Base-by-base conservation (phyloP, 1,140 invertebrate species). In the Branchinecta lindahli region DNA sequence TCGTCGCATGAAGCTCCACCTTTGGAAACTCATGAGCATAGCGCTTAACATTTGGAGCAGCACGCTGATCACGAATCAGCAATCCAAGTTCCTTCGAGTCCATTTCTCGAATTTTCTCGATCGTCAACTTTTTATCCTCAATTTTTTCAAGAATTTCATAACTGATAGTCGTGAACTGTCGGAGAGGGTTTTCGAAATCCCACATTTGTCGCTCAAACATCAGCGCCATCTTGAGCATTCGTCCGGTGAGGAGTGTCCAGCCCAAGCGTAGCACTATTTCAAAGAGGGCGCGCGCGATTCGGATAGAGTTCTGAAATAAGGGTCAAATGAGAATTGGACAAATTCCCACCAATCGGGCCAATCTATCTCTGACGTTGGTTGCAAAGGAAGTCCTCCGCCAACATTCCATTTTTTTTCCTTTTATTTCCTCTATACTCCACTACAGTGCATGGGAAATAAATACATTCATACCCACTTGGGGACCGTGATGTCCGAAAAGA, bases 221-320 rank as follows among this genome's bases (percentile, higher is more conserved):
- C 81, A 95, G 94, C 70, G 82, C 78, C 68, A 85, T 77, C 15
- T 74, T 77, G 8, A 86, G 76, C 72, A 96, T 85, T 45, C 91
- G 79, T 0, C 85, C 87, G 0, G 95, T 87, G 83, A 97, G 86
- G 66, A 94, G 82, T 0, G 95, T 87, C 83, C 94, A 95, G 74
- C 92, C 92, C 75, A 88, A 88, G 61, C 90, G 83, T 8, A 98
- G 78, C 7, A 90, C 90, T 73, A 98, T 92, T 76, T 99, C 95
- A 79, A 98, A 99, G 44, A 98, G 79, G 0, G 94, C 94, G 68
- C 96, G 82, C 10, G 88, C 85, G 73, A 99, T 94, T 72, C 96
- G 82, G 0, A 87, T 85, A 47, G 91, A 88, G 79, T 98, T 99
- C 86, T 96, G 79, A 66, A 74, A 78, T 74, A 73, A 75, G 68